phyloP scores from a whole-genome alignment of 2,113 vertebrate genomes.

The Tachuris rubrigastra region DNA sequence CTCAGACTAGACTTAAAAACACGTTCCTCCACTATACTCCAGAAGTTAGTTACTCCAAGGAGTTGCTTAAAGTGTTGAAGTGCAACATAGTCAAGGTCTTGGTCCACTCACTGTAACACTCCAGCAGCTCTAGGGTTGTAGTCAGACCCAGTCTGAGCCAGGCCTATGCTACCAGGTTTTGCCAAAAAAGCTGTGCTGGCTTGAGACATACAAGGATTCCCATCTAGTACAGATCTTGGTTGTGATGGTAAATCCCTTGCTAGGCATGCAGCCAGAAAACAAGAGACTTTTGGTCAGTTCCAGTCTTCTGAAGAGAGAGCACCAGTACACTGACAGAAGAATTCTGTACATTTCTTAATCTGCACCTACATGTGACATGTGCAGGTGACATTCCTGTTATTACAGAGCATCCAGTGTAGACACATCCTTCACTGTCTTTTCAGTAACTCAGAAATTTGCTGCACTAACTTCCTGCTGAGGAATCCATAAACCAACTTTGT shows the following conservation, averaged over 20 bases:
- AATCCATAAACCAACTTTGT: neutral
- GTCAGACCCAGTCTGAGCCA: neutral
- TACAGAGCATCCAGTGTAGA: neutral
- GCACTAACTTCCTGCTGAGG: neutral
- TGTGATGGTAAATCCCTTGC: neutral
- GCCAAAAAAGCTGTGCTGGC: neutral
- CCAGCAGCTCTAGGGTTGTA: neutral
- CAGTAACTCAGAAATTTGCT: neutral
- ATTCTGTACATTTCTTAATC: neutral
- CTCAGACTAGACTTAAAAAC: neutral
- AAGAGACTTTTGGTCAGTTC: neutral
- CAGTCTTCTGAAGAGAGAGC: neutral
- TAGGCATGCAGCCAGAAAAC: neutral
- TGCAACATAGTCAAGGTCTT: neutral
- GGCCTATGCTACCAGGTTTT: neutral
- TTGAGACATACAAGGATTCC: neutral
- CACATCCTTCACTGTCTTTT: neutral
- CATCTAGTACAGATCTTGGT: neutral
- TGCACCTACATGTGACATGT: neutral
- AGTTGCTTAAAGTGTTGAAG: neutral
- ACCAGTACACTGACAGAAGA: neutral
- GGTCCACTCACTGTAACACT: neutral
- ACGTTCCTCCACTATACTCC: neutral
- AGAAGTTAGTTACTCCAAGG: neutral
- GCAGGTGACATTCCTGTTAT: neutral